phyloP scores from a whole-genome alignment of 2,113 vertebrate species.

The Dromas ardeola region DNA sequence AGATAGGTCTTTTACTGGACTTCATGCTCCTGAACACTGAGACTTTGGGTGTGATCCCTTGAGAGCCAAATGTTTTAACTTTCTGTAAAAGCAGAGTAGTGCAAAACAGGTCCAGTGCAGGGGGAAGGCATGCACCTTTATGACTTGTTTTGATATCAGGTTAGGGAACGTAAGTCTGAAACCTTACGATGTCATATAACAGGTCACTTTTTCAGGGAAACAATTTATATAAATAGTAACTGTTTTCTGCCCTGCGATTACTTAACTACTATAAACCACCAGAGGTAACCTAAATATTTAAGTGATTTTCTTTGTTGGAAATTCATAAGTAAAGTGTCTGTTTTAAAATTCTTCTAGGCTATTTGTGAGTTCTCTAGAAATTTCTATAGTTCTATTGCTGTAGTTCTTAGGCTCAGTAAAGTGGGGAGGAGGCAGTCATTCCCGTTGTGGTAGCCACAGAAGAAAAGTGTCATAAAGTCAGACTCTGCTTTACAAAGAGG shows the following conservation, averaged over 20 bases:
- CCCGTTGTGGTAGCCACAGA: background rate
- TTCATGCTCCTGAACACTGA: background rate
- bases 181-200: background rate
- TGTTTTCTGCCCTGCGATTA: background rate
- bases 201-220: background rate
- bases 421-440: background rate
- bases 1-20: background rate
- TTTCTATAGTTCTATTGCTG: background rate
- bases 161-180: background rate
- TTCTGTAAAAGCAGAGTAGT: background rate
- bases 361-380: background rate
- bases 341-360: background rate
- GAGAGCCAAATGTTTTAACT: background rate
- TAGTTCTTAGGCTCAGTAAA: background rate
- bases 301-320: background rate
- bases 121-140: background rate
- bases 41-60: background rate
- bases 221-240: background rate
- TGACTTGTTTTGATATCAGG: background rate
- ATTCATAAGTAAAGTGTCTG: background rate
- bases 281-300: background rate
- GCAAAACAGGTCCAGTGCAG: background rate
- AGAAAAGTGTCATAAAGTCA: background rate
- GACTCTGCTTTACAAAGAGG: background rate
- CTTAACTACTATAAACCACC: background rate